These are phyloP conservation scores for Choloepus hoffmanni DNA, from an alignment of 2,113 vertebrate genomes.

Conservation along the genomic window DNA sequence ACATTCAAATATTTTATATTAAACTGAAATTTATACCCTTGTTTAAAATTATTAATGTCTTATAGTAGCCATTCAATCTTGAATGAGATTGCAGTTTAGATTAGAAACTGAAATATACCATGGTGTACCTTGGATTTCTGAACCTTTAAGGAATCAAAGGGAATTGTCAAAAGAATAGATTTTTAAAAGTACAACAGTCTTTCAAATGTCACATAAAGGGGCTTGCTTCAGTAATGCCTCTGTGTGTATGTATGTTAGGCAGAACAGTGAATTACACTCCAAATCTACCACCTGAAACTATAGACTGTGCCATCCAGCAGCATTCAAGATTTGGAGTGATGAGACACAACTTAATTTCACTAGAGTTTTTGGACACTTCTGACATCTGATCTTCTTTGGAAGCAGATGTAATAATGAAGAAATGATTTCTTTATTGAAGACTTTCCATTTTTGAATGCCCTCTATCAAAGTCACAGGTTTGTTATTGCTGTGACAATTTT, in stretches of 20 bases:
- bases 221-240: not conserved
- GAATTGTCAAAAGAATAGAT: not conserved
- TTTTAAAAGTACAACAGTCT: not conserved
- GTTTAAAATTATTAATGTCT: not conserved
- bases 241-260: not conserved
- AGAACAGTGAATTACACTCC: slow-evolving; percentile 63
- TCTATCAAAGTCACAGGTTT: not conserved
- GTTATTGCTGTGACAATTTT: not conserved
- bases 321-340: not conserved
- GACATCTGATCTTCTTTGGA: slow-evolving; percentile 46
- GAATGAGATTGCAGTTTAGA: not conserved
- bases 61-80: not conserved
- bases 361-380: not conserved
- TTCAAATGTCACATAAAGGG: not conserved
- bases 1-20: not conserved
- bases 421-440: not conserved
- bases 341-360: slow-evolving; percentile 47
- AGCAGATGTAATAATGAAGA: not conserved
- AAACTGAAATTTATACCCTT: not conserved
- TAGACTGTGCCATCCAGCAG: not conserved
- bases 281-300: slow-evolving; percentile 59
- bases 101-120: not conserved
- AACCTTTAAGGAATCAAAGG: not conserved
- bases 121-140: not conserved
- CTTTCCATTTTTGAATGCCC: not conserved